phyloP scores from a whole-genome alignment of 2,888 invertebrate genomes.

The Spodoptera littoralis region DNA sequence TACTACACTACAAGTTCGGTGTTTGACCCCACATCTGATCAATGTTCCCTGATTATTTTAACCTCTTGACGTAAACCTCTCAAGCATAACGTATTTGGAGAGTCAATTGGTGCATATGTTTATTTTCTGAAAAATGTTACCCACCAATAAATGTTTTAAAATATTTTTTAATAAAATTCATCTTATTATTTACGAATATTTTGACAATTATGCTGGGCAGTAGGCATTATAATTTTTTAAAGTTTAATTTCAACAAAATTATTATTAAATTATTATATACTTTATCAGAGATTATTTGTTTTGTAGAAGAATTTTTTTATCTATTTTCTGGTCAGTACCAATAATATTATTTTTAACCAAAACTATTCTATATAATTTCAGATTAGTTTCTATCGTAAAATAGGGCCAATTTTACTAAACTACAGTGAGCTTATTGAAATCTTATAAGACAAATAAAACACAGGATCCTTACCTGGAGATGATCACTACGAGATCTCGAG shows the following conservation, averaged over 20 bases:
- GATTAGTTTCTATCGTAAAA: neutral
- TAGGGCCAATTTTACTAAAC: constrained; percentile 4
- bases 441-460: constrained; percentile 14
- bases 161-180: too few species aligned
- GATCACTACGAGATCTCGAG: constrained; percentile 91
- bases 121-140: neutral
- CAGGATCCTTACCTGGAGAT: constrained; percentile 87
- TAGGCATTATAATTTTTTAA: too few species aligned
- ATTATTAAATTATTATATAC: too few species aligned
- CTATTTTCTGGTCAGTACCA: too few species aligned
- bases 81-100: constrained; percentile 12
- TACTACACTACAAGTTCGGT: constrained; percentile 3
- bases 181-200: too few species aligned
- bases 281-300: too few species aligned
- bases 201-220: too few species aligned
- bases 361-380: too few species aligned
- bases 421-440: constrained; percentile 4
- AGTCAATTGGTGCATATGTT: neutral
- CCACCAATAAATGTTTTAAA: too few species aligned
- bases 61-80: constrained; percentile 13
- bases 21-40: constrained; percentile 9
- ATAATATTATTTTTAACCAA: too few species aligned
- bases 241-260: too few species aligned
- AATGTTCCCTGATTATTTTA: constrained; percentile 13
- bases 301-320: too few species aligned